Evolutionary conservation across 2,797 vertebrate genomes (phyloP), one percentile per base, ranked within the genome.

Genomic region (Dipus sagitta): DNA sequence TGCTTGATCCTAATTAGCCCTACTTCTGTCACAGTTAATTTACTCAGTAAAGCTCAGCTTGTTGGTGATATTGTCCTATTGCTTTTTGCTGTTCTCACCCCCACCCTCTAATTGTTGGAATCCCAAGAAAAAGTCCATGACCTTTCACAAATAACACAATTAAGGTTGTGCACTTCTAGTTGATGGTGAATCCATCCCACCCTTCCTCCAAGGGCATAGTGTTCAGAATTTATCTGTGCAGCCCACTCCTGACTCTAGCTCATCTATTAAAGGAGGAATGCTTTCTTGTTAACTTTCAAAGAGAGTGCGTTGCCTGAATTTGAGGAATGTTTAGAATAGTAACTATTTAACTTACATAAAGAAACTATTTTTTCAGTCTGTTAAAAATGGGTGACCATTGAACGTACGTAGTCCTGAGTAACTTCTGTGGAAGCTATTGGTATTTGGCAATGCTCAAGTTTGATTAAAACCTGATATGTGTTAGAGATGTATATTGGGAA

Each of bases 111-210:
- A 86, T 82, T 86, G 67, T 82, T 92, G 47, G 79, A 79, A 89
- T 82, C 26, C 70, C 30, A 72, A 88, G 76, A 76, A 94, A 93
- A 93, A 90, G 26, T 47, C 84, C 30, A 30, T 72, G 92, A 87
- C 81, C 68, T 87, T 93, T 95, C 38, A 64, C 86, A 90, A 90
- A 70, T 71, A 74, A 81, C 60, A 88, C 67, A 96, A 94, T 88
- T 95, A 91, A 97, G 78, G 92, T 93, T 96, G 80, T 86, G 64
- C 67, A 84, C 92, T 96, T 96, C 94, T 94, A 97, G 97, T 95
- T 88, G 60, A 92, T 96, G 96, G 32, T 60, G 10, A 82, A 38
- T 85, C 38, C 47, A 13, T 65, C 20, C n/a, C 71, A 10, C 85
- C 12, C 21, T 77, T 87, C 70, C n/a, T 80, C 77, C 71, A 88